A percentile compares a stretch with the other conserved stretches of the same genome.
Conservation (phyloP, 1,140 invertebrate genomes). For the Uloborus diversus region DNA sequence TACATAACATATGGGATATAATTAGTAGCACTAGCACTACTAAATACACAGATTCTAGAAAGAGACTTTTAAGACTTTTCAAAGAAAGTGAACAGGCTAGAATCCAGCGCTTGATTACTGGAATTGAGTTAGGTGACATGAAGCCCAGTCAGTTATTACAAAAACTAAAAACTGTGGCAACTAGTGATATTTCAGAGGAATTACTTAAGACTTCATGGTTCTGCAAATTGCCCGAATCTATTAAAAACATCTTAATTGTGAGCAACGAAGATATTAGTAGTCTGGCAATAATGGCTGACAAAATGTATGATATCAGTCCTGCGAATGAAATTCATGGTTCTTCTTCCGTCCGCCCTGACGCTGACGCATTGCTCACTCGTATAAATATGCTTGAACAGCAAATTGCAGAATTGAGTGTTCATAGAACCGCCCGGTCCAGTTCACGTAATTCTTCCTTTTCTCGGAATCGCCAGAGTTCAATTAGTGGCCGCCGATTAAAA, state of each 20-base stretch:
- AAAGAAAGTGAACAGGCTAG: neutral
- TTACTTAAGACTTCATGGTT: neutral
- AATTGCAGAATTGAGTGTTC: too few species aligned
- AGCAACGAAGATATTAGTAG: neutral
- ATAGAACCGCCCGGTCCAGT: too few species aligned
- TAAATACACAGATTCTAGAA: neutral
- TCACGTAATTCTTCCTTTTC: too few species aligned
- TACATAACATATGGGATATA: slow-evolving; percentile 2
- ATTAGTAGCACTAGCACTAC: neutral
- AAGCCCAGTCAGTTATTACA: neutral
- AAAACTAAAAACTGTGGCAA: neutral
- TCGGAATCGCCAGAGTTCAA: too few species aligned
- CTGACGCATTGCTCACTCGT: too few species aligned
- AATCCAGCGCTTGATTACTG: neutral
- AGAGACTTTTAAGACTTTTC: neutral
- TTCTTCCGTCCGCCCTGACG: too few species aligned
- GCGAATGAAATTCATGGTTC: neutral
- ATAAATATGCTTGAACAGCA: too few species aligned
- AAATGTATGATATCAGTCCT: neutral
- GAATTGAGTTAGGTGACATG: neutral
- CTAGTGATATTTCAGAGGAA: neutral
- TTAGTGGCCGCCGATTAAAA: too few species aligned
- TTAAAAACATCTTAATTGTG: neutral
- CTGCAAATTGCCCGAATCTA: neutral
- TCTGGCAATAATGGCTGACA: neutral